Evolutionary conservation across 2,797 vertebrate species (phyloP).

Genomic region (Clamator glandarius): DNA sequence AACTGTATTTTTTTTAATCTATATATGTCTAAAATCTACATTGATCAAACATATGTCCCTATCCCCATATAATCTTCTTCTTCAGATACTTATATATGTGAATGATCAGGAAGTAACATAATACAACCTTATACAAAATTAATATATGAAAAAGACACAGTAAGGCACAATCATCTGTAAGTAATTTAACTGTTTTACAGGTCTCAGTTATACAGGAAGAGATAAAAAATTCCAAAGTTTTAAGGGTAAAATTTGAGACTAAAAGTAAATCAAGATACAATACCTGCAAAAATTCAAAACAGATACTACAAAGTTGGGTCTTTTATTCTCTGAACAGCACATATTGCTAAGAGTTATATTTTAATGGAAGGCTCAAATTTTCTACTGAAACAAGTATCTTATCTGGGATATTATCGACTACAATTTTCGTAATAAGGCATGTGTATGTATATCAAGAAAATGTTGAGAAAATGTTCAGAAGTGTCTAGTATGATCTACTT

Average conservation of each 20-base stretch:
- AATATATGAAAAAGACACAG: background rate
- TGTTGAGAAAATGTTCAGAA: background rate
- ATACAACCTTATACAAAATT: background rate
- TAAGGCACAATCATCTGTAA: background rate
- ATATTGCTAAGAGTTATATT: background rate
- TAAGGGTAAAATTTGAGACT: background rate
- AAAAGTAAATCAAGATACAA: background rate
- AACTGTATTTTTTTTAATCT: background rate
- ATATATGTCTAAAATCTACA: background rate
- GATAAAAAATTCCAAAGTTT: background rate
- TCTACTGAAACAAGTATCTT: background rate
- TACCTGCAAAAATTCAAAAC: background rate
- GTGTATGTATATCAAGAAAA: background rate
- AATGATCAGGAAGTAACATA: background rate
- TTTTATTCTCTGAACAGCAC: background rate
- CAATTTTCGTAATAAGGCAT: background rate
- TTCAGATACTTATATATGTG: background rate
- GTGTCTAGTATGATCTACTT: background rate
- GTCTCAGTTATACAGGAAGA: background rate
- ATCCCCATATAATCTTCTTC: background rate
- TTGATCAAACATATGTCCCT: background rate
- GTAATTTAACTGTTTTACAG: background rate
- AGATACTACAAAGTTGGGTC: background rate
- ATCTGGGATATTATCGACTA: background rate
- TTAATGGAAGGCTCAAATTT: background rate